Conservation (phyloP, 2,113 vertebrate species). For the Mobula hypostoma region DNA sequence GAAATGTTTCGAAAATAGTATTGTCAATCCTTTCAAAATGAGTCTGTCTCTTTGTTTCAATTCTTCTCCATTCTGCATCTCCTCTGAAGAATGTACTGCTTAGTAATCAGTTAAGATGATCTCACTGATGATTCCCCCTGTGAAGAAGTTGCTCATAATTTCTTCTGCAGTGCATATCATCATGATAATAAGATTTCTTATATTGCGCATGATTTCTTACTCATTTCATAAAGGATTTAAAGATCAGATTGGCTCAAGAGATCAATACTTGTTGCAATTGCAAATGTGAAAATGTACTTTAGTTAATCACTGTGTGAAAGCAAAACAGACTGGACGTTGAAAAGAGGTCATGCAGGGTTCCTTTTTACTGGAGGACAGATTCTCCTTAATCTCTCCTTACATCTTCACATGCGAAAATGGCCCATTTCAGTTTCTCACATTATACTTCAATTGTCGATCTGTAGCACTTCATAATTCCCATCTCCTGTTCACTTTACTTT, state of each 20-base stretch:
- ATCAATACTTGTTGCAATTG: neutral
- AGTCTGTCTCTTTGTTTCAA: neutral
- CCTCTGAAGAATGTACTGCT: neutral
- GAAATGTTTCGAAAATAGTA: neutral
- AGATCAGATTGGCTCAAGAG: neutral
- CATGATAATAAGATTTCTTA: neutral
- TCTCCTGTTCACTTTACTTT: too few species aligned
- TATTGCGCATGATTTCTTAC: neutral
- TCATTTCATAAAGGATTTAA: neutral
- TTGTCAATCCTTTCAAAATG: neutral
- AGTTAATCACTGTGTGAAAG: too few species aligned
- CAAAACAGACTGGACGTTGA: too few species aligned
- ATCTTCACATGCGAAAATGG: too few species aligned
- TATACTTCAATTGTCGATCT: too few species aligned
- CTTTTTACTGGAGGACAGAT: too few species aligned
- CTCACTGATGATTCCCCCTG: neutral
- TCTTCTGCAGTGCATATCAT: neutral
- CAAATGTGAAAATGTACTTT: neutral
- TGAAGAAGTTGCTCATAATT: neutral
- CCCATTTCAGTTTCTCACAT: too few species aligned
- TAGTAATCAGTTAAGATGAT: neutral
- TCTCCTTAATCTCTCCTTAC: too few species aligned
- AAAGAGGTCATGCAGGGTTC: too few species aligned
- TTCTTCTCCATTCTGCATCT: neutral
- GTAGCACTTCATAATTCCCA: too few species aligned